A percentile compares a stretch with the other conserved stretches of the same genome.
Conservation (phyloP, 2,113 vertebrate species). For the Psammodynastes pulverulentus region DNA sequence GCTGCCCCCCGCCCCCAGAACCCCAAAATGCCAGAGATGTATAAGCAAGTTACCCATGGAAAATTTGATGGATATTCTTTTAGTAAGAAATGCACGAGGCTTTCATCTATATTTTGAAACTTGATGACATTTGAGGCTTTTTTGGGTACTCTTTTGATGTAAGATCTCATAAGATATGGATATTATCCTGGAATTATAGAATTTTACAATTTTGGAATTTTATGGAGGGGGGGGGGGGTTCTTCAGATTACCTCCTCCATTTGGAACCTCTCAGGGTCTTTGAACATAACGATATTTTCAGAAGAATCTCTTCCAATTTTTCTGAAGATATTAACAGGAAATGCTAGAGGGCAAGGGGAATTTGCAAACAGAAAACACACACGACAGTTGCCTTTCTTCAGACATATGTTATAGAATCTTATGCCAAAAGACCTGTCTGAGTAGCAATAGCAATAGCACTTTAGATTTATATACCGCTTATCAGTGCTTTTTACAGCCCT, state of each 20-base stretch:
- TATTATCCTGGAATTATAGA: background rate
- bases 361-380: background rate
- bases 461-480: no score
- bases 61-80: background rate
- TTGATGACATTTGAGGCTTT: background rate
- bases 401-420: background rate
- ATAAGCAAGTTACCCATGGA: background rate
- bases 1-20: no score
- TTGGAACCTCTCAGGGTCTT: background rate
- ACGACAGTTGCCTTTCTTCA: background rate
- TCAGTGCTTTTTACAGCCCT: no score
- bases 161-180: background rate
- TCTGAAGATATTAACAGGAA: background rate
- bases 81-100: background rate
- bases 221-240: background rate
- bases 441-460: no score
- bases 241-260: background rate
- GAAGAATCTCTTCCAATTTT: background rate
- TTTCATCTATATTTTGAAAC: background rate
- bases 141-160: background rate
- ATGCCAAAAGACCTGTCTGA: background rate
- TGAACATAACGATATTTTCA: background rate
- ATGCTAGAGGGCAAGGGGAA: background rate
- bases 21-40: no score
- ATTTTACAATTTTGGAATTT: background rate